Evolutionary conservation across 2,888 invertebrate genomes (phyloP).

Genomic region (Polydrusus pterygomalis): DNA sequence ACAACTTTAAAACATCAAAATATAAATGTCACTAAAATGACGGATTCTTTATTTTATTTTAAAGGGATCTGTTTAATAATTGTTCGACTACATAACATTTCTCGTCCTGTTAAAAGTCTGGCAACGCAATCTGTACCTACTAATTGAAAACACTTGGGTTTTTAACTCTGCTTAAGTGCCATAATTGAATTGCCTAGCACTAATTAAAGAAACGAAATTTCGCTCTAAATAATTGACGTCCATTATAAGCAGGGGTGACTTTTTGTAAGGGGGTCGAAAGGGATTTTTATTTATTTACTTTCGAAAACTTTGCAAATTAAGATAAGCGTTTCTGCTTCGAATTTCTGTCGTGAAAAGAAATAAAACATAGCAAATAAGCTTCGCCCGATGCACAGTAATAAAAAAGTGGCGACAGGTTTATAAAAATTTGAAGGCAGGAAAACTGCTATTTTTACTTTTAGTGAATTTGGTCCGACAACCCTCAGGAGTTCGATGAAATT

Average conservation of each 20-base stretch:
- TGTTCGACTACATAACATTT: neutral
- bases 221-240: conserved; percentile 30
- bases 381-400: too few relatives aligned
- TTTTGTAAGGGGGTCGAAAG: neutral
- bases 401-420: too few relatives aligned
- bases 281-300: conserved; percentile 8
- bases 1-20: too few relatives aligned
- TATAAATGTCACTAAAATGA: too few relatives aligned
- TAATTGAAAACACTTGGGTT: conserved; percentile 43
- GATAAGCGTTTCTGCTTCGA: neutral
- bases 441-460: too few relatives aligned
- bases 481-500: too few relatives aligned
- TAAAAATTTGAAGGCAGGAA: too few relatives aligned
- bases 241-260: conserved; percentile 17
- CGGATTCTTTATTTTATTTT: too few relatives aligned
- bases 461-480: too few relatives aligned
- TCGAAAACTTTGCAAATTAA: conserved; percentile 11
- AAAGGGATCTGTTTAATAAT: too few relatives aligned
- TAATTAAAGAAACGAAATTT: conserved; percentile 38
- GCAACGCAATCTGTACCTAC: conserved; percentile 39
- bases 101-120: conserved; percentile 10
- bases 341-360: too few relatives aligned
- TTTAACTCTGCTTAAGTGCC: conserved; percentile 14
- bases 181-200: conserved; percentile 40
- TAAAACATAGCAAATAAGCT: too few relatives aligned